Evolutionary conservation across 2,113 vertebrate species (phyloP).

Genomic region (Amphiprion ocellaris): DNA sequence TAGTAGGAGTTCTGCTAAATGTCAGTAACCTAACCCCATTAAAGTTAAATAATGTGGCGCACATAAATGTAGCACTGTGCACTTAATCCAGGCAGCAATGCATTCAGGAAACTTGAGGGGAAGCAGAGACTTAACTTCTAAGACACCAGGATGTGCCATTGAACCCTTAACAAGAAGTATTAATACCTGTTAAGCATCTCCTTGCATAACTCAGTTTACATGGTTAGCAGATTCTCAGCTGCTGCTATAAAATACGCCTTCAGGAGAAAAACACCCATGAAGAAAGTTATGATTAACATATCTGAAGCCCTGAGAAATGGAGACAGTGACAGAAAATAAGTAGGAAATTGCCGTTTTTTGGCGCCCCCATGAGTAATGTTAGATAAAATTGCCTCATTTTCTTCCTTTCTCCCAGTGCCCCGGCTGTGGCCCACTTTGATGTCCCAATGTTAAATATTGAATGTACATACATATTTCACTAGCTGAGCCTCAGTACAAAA

Average conservation of each 20-base stretch:
- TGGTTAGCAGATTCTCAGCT: background rate
- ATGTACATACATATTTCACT: conserved; percentile 79
- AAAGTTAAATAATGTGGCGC: too few species aligned
- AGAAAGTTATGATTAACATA: background rate
- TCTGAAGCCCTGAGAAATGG: background rate
- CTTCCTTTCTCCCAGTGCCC: conserved; percentile 9
- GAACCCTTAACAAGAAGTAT: background rate
- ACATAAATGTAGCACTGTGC: background rate
- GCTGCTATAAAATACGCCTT: background rate
- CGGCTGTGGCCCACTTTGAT: conserved; percentile 67
- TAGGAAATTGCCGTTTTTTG: conserved; percentile 46
- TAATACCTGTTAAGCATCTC: background rate
- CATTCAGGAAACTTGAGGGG: background rate
- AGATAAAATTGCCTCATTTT: conserved; percentile 61
- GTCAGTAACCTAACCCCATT: too few species aligned
- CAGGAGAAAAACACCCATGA: background rate
- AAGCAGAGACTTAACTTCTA: background rate
- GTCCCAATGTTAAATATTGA: conserved; percentile 78
- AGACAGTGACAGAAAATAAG: conserved; percentile 12
- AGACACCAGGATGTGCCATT: background rate
- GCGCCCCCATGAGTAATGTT: conserved; percentile 28
- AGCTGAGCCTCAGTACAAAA: conserved; percentile 56
- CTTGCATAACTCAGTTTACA: background rate
- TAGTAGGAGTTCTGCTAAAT: too few species aligned
- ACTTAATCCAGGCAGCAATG: background rate